phyloP scores from a whole-genome alignment of 2,113 vertebrate species.

The Piaya cayana region DNA sequence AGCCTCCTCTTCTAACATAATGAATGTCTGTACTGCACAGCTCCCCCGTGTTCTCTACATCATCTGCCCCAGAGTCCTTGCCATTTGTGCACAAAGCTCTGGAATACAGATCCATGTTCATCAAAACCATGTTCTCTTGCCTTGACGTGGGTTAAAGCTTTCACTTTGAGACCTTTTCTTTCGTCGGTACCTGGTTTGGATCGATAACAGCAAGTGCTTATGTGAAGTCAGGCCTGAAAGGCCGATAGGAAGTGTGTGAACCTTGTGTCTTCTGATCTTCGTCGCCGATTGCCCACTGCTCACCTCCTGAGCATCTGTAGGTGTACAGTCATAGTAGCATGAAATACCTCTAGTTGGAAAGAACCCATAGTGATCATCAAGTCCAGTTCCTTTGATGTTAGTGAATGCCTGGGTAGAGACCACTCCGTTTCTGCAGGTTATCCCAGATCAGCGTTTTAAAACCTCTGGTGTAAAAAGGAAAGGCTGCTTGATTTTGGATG shows the following conservation, averaged over 20 bases:
- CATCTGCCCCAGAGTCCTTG: neutral
- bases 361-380: too few species aligned
- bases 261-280: neutral
- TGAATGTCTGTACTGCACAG: rapidly evolving
- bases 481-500: neutral
- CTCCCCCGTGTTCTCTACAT: rapidly evolving
- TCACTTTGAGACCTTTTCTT: neutral
- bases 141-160: neutral
- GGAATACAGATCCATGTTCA: neutral
- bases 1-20: neutral
- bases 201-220: neutral
- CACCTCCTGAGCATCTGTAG: neutral
- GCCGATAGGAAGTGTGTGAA: rapidly evolving
- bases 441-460: neutral
- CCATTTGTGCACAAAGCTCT: neutral
- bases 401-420: neutral
- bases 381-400: neutral
- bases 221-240: neutral
- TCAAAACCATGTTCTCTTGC: neutral
- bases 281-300: neutral
- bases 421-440: neutral
- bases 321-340: too few species aligned
- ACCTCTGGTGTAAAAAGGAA: neutral
- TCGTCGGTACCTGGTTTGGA: neutral
- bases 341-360: neutral